Evolutionary conservation across 2,797 vertebrate species (phyloP).

Genomic region (Pempheris klunzingeri): DNA sequence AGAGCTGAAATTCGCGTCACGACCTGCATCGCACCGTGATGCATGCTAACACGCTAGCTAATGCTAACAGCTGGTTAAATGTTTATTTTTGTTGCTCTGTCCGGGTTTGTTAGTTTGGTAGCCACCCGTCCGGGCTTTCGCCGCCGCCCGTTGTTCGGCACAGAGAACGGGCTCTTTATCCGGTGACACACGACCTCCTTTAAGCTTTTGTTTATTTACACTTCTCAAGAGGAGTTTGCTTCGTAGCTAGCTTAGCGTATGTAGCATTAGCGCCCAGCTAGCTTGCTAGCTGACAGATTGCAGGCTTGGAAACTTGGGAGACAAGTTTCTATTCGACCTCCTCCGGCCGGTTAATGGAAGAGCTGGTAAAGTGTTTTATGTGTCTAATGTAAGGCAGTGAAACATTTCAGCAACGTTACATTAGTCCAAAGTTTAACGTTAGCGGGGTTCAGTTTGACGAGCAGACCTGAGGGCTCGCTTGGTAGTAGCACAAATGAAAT

Average conservation of each 20-base stretch:
- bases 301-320: conserved; percentile 63
- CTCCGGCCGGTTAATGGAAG: background rate
- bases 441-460: conserved; percentile 4
- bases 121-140: background rate
- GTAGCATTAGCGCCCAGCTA: conserved; percentile 76
- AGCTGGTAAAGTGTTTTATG: background rate
- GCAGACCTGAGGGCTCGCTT: conserved; percentile 18
- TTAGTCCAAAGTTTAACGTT: conserved; percentile 8
- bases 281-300: conserved; percentile 70
- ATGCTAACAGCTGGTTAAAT: conserved; percentile 80
- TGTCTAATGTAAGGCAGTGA: fast-evolving
- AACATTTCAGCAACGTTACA: background rate
- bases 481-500: conserved; percentile 31
- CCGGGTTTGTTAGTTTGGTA: conserved; percentile 34
- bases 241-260: conserved; percentile 73
- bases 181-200: background rate
- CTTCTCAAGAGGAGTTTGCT: conserved; percentile 68
- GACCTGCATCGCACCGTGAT: conserved; percentile 75
- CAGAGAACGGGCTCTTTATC: background rate
- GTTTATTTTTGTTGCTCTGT: conserved; percentile 75
- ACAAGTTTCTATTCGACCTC: conserved; percentile 56
- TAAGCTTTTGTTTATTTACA: conserved; percentile 59
- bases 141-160: fast-evolving
- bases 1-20: conserved; percentile 73
- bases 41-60: conserved; percentile 79